Evolutionary conservation across 2,888 invertebrate species (phyloP), one percentile per base, ranked within the genome.

Genomic region (Lucinisca nassula): DNA sequence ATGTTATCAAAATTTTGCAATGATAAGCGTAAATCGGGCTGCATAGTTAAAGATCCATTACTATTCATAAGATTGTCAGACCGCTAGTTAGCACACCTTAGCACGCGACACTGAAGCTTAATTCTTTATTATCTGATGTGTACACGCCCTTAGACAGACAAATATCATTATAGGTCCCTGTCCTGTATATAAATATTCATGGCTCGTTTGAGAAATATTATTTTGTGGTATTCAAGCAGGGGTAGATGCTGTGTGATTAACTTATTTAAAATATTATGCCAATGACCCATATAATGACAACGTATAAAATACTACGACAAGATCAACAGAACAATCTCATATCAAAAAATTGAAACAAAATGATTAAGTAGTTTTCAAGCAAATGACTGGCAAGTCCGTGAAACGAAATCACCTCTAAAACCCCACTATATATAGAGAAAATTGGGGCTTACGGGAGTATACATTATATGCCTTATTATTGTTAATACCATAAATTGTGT

Each of bases 11-110:
- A 45, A 45, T 17, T 45, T 8, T 45, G 45, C 10, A 12, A 1
- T 35, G 35, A 67, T 67, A 73, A 61, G 76, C 83, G 83, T 83
- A 78, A 78, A 78, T 83, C 73, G 83, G 85, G 35, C 85, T 85
- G 85, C 85, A 85, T 85, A 85, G 58, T 81, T 85, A 55, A 73
- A 40, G 61, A 85, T 85, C 85, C 49, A 77, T 78, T 85, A 78
- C 76, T 35, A 38, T n/a, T 30, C 10, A 61, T 17, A 17, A 61
- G 17, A 45, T 17, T 12, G 17, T 55, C 24, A 58, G 6, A 79
- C 80, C 77, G 77, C 77, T 79, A 80, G 67, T 76, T 80, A 24
- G 79, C 70, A 51, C 79, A 75, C 75, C 74, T 75, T 79, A 24
- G 35, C 79, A 37, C 82, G 82, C 51, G 70, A 35, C 40, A 67